Conservation (phyloP, 1,140 invertebrate species). For the Drosophila kurseongensis region DNA sequence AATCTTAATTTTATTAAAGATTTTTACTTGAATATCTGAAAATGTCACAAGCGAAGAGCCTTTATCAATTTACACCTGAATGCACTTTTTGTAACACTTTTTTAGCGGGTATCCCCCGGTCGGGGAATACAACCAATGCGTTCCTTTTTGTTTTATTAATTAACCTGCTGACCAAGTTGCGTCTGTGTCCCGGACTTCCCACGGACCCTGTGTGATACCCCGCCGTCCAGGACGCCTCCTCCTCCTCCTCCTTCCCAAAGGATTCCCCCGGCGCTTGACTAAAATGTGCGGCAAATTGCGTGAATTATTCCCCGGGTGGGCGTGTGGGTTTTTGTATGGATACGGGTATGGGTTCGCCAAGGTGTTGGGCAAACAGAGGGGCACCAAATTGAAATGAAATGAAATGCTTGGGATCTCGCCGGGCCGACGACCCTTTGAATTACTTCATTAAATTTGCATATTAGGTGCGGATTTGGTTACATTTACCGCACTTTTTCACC, state of each 20-base stretch:
- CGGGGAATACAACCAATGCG: too few relatives aligned
- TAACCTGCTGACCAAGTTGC: slow-evolving; percentile 63
- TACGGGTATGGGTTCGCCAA: slow-evolving; percentile 12
- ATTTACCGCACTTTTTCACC: slow-evolving; percentile 66
- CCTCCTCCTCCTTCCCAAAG: neutral
- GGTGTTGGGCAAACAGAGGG: slow-evolving; percentile 55
- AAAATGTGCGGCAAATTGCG: slow-evolving; percentile 79
- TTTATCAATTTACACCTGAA: too few relatives aligned
- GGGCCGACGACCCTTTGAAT: slow-evolving; percentile 69
- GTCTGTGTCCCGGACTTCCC: neutral
- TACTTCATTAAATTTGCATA: slow-evolving; percentile 83
- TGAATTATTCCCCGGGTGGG: slow-evolving; percentile 63
- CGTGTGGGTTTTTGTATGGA: slow-evolving; percentile 1
- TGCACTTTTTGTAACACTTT: too few relatives aligned
- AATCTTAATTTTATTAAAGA: too few relatives aligned
- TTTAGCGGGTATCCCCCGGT: too few relatives aligned
- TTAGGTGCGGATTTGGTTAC: slow-evolving; percentile 78
- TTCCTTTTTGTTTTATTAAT: slow-evolving; percentile 62
- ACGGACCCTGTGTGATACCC: slow-evolving; percentile 1
- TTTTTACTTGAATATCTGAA: too few relatives aligned
- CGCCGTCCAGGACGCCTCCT: neutral
- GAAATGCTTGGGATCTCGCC: slow-evolving; percentile 25
- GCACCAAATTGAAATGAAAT: slow-evolving; percentile 72
- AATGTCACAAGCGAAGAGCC: too few relatives aligned
- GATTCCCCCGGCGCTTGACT: slow-evolving; percentile 30